A percentile compares a stretch with the other conserved stretches of the same genome.
These are phyloP conservation scores for Florisuga fusca DNA, from an alignment of 2,797 vertebrate genomes.

Conservation along the genomic window DNA sequence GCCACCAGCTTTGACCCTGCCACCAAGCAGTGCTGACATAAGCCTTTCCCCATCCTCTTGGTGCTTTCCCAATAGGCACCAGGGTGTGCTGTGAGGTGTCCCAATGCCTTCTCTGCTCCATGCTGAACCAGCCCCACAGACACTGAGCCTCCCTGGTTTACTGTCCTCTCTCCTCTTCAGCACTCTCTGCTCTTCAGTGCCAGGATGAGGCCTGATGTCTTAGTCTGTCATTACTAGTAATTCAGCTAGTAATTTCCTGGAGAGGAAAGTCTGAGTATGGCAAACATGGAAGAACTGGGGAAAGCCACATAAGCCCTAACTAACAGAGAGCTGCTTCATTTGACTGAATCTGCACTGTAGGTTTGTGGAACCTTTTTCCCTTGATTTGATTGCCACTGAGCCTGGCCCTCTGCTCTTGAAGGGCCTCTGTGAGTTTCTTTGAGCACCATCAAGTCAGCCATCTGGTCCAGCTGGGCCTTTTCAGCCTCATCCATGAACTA, in stretches of 20 bases:
- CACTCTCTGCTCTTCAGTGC: not conserved
- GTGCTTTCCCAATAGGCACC: not conserved
- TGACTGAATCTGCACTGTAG: not conserved
- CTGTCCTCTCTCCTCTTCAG: not conserved
- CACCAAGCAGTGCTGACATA: not conserved
- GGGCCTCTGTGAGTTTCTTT: not conserved
- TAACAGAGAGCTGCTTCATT: not conserved
- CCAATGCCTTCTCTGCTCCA: too few relatives aligned
- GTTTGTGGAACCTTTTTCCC: not conserved
- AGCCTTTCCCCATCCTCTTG: not conserved
- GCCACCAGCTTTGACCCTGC: not conserved
- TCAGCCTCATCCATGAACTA: not conserved
- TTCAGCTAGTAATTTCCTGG: not conserved
- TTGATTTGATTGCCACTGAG: too few relatives aligned
- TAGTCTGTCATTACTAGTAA: too few relatives aligned
- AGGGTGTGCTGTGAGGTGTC: not conserved
- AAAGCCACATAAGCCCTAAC: not conserved
- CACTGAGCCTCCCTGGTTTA: not conserved
- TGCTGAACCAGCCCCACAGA: not conserved
- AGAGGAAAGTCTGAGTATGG: not conserved
- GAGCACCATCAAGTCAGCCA: not conserved
- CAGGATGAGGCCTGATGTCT: not conserved
- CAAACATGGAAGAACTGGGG: not conserved
- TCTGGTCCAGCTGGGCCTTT: not conserved
- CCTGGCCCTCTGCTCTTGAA: not conserved